Evolutionary conservation across 1,140 invertebrate genomes (phyloP), one percentile per base, ranked within the genome.

Genomic region (Heliconius congener): DNA sequence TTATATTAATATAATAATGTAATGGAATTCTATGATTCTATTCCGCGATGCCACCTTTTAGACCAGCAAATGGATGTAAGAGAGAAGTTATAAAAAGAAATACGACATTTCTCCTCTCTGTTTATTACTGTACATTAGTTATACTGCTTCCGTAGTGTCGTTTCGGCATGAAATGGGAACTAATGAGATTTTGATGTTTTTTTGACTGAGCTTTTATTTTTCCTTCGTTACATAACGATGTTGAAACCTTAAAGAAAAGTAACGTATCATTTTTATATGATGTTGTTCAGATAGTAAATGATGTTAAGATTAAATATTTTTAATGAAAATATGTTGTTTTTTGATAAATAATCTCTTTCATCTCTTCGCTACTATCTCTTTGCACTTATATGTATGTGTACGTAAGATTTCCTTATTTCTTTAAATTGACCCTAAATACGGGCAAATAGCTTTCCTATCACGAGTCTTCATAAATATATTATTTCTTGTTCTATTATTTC

Each of bases 171-270:
- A 91, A 94, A 94, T 93, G 91, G 88, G 90, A 93, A 94, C 93
- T 94, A 94, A 94, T 94, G 93, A 94, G 93, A 91, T 93, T 94
- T 94, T 94, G 93, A 94, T 94, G 93, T 94, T 94, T 93, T 94
- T 94, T 94, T 94, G 93, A 94, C 93, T 93, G 91, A 90, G 88
- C 87, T 91, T 92, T 94, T 94, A 94, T 94, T 93, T 93, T 91
- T 87, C 88, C 88, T 86, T 83, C 70, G 86, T 87, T 88, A 88
- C 87, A 84, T 90, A 87, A 89, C 91, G 88, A 91, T 89, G 88
- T 84, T 86, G 81, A 83, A 86, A 80, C 78, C 83, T 81, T 81
- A 80, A 78, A 83, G 78, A 81, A 83, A 80, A 81, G 81, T 78
- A 85, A 85, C 87, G 84, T 87, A 81, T 83, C 80, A 87, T 85